Conservation (phyloP, 2,113 vertebrate genomes). For the Callaeas wilsoni region DNA sequence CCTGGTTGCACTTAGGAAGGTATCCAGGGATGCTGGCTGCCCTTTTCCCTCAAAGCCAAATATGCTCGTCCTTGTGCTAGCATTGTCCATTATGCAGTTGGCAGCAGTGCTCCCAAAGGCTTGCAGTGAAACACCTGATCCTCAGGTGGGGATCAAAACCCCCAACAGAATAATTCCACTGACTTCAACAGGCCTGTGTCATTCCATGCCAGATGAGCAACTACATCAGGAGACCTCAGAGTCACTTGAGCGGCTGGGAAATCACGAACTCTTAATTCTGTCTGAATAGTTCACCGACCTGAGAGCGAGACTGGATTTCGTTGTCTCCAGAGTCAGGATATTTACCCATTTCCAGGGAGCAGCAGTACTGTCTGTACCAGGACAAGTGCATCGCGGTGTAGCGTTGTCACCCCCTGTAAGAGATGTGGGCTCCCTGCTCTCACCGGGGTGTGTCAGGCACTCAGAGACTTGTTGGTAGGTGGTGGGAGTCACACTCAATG, state of each 20-base stretch:
- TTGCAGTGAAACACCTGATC: neutral
- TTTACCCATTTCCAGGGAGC: neutral
- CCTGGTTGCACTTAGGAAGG: neutral
- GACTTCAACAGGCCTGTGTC: neutral
- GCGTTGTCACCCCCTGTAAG: neutral
- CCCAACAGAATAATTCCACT: neutral
- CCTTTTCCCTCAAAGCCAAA: neutral
- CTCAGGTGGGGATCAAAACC: neutral
- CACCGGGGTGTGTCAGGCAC: neutral
- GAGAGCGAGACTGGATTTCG: neutral
- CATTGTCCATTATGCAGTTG: neutral
- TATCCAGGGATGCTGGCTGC: neutral
- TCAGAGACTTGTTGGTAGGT: fast-evolving
- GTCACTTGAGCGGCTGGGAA: neutral
- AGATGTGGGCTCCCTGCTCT: neutral
- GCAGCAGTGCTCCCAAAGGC: neutral
- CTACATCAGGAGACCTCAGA: neutral
- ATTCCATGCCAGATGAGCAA: neutral
- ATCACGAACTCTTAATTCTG: neutral
- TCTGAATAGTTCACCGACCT: neutral
- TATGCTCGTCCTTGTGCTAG: neutral
- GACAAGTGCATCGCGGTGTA: neutral
- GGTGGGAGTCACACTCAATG: no score
- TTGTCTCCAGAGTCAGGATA: neutral
- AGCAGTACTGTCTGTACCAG: neutral